Percentiles rank a stretch among this genome's conserved stretches.
These are phyloP conservation scores for Odocoileus virginianus DNA, from an alignment of 2,113 vertebrate species.

Conservation along the genomic window DNA sequence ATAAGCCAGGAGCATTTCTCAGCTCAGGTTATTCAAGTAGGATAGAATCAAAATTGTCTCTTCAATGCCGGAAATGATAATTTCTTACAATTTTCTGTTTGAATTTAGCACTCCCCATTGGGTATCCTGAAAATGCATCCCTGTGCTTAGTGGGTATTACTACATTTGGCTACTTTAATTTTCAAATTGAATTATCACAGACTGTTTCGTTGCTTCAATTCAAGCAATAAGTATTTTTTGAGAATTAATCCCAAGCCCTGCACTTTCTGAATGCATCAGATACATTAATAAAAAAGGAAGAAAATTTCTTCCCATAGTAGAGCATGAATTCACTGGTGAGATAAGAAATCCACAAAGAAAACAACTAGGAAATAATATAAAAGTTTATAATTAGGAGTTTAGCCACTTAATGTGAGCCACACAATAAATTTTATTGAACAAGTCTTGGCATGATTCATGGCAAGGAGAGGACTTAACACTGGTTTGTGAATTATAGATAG, in stretches of 20 bases:
- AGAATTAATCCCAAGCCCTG: neutral
- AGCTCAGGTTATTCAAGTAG: neutral
- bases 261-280: neutral
- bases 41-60: neutral
- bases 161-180: neutral
- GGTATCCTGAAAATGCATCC: neutral
- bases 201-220: neutral
- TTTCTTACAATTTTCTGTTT: neutral
- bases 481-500: neutral
- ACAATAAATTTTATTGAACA: neutral
- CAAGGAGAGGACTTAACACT: neutral
- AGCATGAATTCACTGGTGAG: neutral
- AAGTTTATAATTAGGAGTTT: neutral
- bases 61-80: neutral
- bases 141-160: neutral
- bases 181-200: neutral
- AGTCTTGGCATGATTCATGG: neutral
- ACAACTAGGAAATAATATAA: neutral
- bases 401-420: neutral
- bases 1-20: neutral
- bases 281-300: neutral
- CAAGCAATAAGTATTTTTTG: neutral
- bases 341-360: neutral
- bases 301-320: neutral
- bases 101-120: neutral